phyloP scores from a whole-genome alignment of 2,797 vertebrate genomes.

The Microctenopoma lineatum region DNA sequence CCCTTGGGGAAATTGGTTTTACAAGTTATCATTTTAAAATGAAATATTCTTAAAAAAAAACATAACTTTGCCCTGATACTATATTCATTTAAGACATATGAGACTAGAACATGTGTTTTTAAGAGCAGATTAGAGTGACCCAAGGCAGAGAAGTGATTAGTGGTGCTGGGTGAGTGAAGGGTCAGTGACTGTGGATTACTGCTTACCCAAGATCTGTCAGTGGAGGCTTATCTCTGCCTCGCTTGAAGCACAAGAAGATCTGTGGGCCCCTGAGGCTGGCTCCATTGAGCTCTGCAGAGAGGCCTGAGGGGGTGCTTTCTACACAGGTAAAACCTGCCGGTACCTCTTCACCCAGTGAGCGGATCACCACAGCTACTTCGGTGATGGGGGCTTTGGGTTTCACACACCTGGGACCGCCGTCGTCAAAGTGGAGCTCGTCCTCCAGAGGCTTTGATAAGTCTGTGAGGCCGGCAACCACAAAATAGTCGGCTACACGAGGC shows the following conservation, averaged over 20 bases:
- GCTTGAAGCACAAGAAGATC: conserved; percentile 95
- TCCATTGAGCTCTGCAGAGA: conserved; percentile 96
- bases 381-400: conserved; percentile 96
- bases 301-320: conserved; percentile 92
- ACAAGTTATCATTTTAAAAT: conserved; percentile 2
- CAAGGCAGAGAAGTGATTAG: conserved; percentile 66
- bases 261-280: conserved; percentile 95
- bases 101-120: conserved; percentile 44
- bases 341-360: conserved; percentile 95
- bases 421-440: conserved; percentile 94
- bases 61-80: not conserved
- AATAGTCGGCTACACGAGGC: conserved; percentile 98
- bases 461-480: conserved; percentile 96
- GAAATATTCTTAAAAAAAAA: not conserved
- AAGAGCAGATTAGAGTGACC: conserved; percentile 67
- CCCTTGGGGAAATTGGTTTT: too few relatives aligned
- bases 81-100: conserved; percentile 26
- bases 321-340: conserved; percentile 92
- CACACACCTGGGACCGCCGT: conserved; percentile 88
- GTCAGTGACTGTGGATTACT: conserved; percentile 72
- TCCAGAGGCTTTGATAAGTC: conserved; percentile 94
- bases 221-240: conserved; percentile 96
- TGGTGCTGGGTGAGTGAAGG: conserved; percentile 56
- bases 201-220: conserved; percentile 98
- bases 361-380: conserved; percentile 94